Evolutionary conservation across 2,113 vertebrate species (phyloP), one percentile per base, ranked within the genome.

Genomic region (Chionis minor): DNA sequence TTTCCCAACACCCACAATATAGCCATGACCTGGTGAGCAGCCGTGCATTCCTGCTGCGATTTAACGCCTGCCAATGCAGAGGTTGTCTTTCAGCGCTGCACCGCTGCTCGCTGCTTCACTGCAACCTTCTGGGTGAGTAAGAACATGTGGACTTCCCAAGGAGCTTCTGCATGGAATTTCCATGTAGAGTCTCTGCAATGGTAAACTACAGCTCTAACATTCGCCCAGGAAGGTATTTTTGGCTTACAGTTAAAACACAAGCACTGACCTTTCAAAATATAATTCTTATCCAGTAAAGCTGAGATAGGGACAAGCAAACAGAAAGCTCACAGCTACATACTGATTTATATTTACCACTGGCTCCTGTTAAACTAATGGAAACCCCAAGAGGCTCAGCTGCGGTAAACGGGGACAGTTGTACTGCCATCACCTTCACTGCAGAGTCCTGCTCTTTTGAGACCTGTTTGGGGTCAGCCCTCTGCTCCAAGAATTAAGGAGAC

Each of bases 381-480:
- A 77, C 3, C 45, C 66, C 58, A 66, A 30, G 45, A 24, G 16
- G 23, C 40, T 62, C 62, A 33, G 51, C 22, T 19, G 12, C 40
- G 51, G n/a, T 12, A 11, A 54, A 35, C 0, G 2, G 14, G 54
- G 52, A 49, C 80, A 16, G 24, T 26, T 78, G 17, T 58, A 23
- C 30, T 26, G 38, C 26, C 20, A 11, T 26, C 35, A 23, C 40
- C 47, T 35, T n/a, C 1, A 1, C 23, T 0, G 0, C 40, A 55
- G 21, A 55, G 22, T 9, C 26, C 49, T 49, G 49, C 49, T 49
- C 49, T 23, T 49, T 23, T 49, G 49, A 49, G 23, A 28, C 17
- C 35, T 40, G 23, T 13, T 30, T 74, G 42, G 45, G 44, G 14
- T 35, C 30, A 44, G n/a, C 30, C 19, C 42, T 40, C 54, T 51